Base-by-base conservation (phyloP, 2,888 invertebrate species). In the Cryptophagus acutangulus region DNA sequence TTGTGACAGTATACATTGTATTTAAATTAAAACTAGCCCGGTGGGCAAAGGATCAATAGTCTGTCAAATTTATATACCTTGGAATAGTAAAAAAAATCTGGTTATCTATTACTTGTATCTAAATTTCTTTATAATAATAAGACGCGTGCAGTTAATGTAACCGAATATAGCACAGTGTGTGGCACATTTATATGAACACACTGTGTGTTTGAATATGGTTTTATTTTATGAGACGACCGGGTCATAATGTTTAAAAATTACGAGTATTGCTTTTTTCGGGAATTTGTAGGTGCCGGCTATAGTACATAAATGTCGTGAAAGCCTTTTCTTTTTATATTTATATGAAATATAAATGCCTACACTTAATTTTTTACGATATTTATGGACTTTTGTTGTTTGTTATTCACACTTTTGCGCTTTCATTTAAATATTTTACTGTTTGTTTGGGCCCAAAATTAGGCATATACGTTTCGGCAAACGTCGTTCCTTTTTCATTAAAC, bases 121-220 rank as follows among this genome's bases (percentile, higher is more conserved):
- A 31, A 31, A 31, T 15, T 31, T 31, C 15, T 31, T 3, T 10
- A 18, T 38, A 26, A 38, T 15, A 38, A 20, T 38, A 28, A 31
- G 41, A 43, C 46, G 46, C 52, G 52, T 47, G 51, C 49, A 41
- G 38, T 24, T 41, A 45, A 35, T 43, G 49, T 49, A 56, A 57
- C 55, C 51, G 45, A 55, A 58, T 55, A 55, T 44, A 47, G 46
- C 58, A 43, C 56, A 55, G 58, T 60, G 57, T 58, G 58, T 55
- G 57, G 58, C 52, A 52, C 39, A 38, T 34, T 44, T 38, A 44
- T 44, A 49, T 45, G n/a, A n/a, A n/a, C n/a, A n/a, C n/a, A n/a
- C n/a, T n/a, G n/a, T n/a, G n/a, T 40, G 49, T 55, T 55, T 51
- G 52, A 51, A 51, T 40, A 45, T 47, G 46, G 45, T 49, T 49